These are phyloP conservation scores for Stictocephala bisonia DNA, from an alignment of 2,888 invertebrate species.

Conservation along the genomic window DNA sequence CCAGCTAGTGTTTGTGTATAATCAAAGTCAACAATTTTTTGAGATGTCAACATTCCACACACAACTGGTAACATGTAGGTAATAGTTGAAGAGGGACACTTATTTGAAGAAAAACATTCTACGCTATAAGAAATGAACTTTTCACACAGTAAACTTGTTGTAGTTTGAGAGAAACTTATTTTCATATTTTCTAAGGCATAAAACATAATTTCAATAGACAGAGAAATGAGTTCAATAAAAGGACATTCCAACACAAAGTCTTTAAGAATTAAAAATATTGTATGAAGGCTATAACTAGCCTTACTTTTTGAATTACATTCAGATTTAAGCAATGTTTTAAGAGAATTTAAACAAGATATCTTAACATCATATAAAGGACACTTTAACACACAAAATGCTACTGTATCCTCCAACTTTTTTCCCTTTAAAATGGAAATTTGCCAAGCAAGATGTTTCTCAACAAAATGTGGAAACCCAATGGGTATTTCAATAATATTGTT, in stretches of 20 bases:
- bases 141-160: background rate
- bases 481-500: background rate
- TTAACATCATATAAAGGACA: background rate
- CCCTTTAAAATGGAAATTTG: slow-evolving; percentile 6
- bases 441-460: background rate
- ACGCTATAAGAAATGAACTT: background rate
- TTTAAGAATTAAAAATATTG: no score
- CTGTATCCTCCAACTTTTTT: background rate
- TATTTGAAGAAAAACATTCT: background rate
- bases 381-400: background rate
- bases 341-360: background rate
- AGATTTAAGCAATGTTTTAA: background rate
- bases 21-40: background rate
- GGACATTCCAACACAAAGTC: no score
- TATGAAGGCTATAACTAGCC: background rate
- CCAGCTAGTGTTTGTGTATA: background rate
- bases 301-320: background rate
- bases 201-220: background rate
- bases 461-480: background rate
- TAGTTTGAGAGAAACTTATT: no score
- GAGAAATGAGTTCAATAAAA: no score
- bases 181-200: background rate
- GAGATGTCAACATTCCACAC: background rate
- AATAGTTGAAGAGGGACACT: background rate
- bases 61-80: background rate